Evolutionary conservation across 92 coral and sea anemone genomes (phyloP), one percentile per base, ranked within the genome.

Genomic region (Porites cylindrica): DNA sequence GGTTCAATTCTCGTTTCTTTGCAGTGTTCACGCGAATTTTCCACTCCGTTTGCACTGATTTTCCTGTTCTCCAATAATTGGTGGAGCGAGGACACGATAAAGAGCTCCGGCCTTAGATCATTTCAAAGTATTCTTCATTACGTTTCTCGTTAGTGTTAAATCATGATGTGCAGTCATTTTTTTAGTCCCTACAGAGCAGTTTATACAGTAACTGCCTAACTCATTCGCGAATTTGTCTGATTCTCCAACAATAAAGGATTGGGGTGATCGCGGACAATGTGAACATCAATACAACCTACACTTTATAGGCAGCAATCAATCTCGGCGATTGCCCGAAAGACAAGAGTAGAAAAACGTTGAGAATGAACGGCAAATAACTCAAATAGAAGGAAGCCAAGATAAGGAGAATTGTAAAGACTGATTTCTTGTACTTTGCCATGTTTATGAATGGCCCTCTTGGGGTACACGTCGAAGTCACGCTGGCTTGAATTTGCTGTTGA

Each of bases 351-450:
- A 56, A 16, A 54, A 60, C n/a, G 24, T 6, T 21, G 8, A 76
- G 12, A 9, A 6, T 2, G 14, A 54, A 60, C 9, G 81, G 81
- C 14, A 54, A 10, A 12, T 54, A 58, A 29, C 81, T 10, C 47
- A 76, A 29, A 20, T 21, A 56, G 66, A 76, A 76, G 52, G 59
- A 52, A 14, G 51, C 51, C 50, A 76, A 13, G 20, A 54, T 53
- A 11, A 32, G 24, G 12, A 76, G 56, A 60, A 59, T 19, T 10
- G 81, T 76, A 7, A 21, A 12, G 18, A 76, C 67, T 10, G 81
- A 76, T 60, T 56, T 76, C 23, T 76, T 76, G 67, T 76, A 76
- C 81, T 76, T 76, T 20, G 68, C 32, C 47, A 76, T 13, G 81
- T 53, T 60, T 43, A 76, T 59, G 11, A 17, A 56, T 7, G 81